Percentiles rank a stretch among this genome's conserved stretches.
Evolutionary conservation across 1,140 invertebrate species (phyloP).

Genomic region (Daktulosphaira vitifoliae): DNA sequence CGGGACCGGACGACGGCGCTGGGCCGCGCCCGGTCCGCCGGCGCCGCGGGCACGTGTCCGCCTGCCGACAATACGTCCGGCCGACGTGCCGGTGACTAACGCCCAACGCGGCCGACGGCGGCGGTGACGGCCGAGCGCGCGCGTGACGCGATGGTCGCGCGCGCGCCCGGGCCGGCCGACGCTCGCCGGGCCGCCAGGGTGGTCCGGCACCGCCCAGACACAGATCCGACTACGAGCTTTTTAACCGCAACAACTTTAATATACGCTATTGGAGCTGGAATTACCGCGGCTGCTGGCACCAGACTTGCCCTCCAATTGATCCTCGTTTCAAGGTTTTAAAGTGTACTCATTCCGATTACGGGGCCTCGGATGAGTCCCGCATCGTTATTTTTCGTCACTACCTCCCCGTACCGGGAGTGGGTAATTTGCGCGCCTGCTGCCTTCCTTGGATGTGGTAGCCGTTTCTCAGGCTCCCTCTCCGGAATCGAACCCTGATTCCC

Average conservation of each 20-base stretch:
- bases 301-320: slow-evolving; percentile 85
- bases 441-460: no score
- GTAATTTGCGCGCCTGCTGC: no score
- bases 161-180: slow-evolving; percentile 45
- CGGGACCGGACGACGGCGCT: slow-evolving; percentile 36
- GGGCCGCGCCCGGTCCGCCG: slow-evolving; percentile 46
- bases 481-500: no score
- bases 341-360: slow-evolving; percentile 84
- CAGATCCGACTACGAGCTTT: slow-evolving; percentile 65
- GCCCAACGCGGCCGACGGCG: slow-evolving; percentile 47
- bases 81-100: slow-evolving; percentile 41
- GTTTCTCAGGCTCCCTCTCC: no score
- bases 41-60: slow-evolving; percentile 42
- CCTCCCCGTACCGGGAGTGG: no score
- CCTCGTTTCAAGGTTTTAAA: slow-evolving; percentile 80
- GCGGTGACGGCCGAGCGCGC: slow-evolving; percentile 44
- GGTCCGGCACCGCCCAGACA: slow-evolving; percentile 45
- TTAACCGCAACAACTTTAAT: slow-evolving; percentile 76
- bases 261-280: slow-evolving; percentile 85
- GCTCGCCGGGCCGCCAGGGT: slow-evolving; percentile 35
- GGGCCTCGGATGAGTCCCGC: no score
- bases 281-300: slow-evolving; percentile 84
- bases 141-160: slow-evolving; percentile 38
- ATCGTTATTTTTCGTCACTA: no score
- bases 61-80: slow-evolving; percentile 43